phyloP scores from a whole-genome alignment of 2,797 vertebrate genomes.

The Cossypha polioptera region DNA sequence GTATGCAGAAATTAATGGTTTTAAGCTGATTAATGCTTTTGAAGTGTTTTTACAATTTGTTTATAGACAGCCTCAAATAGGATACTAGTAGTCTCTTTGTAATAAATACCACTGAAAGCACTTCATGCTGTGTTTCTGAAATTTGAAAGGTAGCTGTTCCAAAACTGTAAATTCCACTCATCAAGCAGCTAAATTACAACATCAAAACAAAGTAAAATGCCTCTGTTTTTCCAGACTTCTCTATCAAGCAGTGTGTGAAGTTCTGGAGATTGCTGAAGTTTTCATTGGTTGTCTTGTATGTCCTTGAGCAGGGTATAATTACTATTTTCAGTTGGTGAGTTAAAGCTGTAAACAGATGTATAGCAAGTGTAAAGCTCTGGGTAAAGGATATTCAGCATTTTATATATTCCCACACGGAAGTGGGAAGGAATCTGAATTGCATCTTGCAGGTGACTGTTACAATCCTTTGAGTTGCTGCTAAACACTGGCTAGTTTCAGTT shows the following conservation, averaged over 20 bases:
- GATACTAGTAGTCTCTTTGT: not conserved
- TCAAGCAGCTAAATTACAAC: not conserved
- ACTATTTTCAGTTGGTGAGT: not conserved
- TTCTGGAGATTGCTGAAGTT: not conserved
- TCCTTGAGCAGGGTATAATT: not conserved
- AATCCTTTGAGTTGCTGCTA: not conserved
- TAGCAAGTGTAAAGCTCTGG: not conserved
- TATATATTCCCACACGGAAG: not conserved
- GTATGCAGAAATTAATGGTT: not conserved
- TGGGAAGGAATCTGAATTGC: not conserved
- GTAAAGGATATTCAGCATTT: not conserved
- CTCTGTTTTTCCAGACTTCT: not conserved
- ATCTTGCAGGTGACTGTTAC: not conserved
- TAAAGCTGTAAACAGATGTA: not conserved
- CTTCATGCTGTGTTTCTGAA: not conserved
- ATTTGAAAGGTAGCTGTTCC: constrained; percentile 2
- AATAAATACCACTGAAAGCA: not conserved
- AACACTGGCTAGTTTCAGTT: not conserved
- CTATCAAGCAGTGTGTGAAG: not conserved
- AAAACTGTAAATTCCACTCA: not conserved
- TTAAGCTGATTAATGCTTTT: not conserved
- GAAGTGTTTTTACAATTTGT: not conserved
- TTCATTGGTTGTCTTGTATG: not conserved
- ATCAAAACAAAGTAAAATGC: not conserved
- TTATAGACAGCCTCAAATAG: not conserved